A percentile compares a stretch with the other conserved stretches of the same genome.
Evolutionary conservation across 2,113 vertebrate genomes (phyloP).

Genomic region (Ptilorrhoa leucosticta): DNA sequence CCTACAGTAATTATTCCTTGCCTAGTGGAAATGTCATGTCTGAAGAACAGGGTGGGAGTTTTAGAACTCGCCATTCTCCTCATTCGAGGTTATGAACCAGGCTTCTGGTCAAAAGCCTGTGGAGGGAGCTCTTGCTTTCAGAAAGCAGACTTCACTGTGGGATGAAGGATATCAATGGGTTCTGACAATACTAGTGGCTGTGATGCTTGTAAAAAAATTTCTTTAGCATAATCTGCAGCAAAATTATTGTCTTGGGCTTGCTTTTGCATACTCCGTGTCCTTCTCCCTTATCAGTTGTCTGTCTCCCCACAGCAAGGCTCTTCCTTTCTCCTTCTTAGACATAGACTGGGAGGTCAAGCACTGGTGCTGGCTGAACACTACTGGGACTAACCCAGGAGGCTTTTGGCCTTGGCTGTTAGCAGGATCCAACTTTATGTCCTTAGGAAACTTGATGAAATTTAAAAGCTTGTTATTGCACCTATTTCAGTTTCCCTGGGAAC

Average conservation of each 20-base stretch:
- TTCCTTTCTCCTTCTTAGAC: background rate
- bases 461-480: background rate
- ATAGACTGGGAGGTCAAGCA: background rate
- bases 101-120: background rate
- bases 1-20: background rate
- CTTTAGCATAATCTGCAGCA: background rate
- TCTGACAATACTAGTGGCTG: background rate
- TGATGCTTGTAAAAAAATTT: background rate
- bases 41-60: background rate
- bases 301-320: background rate
- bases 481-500: slow-evolving; percentile 21
- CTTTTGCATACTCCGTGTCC: background rate
- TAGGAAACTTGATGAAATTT: background rate
- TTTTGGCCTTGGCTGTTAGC: background rate
- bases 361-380: background rate
- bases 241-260: background rate
- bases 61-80: background rate
- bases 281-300: background rate
- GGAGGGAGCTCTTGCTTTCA: background rate
- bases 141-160: background rate
- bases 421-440: background rate
- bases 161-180: background rate
- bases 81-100: background rate
- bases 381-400: background rate
- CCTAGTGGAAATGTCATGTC: background rate